Evolutionary conservation across 2,888 invertebrate species (phyloP), one percentile per base, ranked within the genome.

Genomic region (Steinernema hermaphroditum): DNA sequence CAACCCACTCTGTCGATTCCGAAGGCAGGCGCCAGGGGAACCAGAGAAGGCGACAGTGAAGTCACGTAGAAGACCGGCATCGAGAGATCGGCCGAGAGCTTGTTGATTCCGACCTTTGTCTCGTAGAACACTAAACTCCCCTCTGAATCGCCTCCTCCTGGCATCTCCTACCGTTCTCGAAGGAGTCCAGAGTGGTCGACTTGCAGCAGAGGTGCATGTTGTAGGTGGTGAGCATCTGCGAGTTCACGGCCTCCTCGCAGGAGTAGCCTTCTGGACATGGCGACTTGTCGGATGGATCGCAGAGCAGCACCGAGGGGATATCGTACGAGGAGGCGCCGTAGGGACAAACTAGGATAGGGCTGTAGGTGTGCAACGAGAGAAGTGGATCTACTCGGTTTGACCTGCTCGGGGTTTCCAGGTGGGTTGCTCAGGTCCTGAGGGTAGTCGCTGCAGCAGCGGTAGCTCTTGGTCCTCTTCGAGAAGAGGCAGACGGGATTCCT

Each of bases 61-160:
- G 82, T 82, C 6, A 82, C 82, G 50, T 82, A 82, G 69, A 81
- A 82, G 46, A 82, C 78, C 0, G 82, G 81, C 82, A 81, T 81
- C 9, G 81, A 81, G 16, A 81, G 46, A 29, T 82, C 80, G 4
- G 77, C 77, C 12, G 81, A 81, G 78, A 79, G 77, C 71, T 82
- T 82, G 75, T 82, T 82, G 70, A 82, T 82, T 19, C 79, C 81
- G 14, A 82, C 82, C 73, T 81, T 82, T 14, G 82, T 81, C 57
- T 82, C 82, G 70, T 82, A 82, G 69, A 82, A 82, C 9, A 82
- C 82, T 81, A 49, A 72, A 79, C n/a, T n/a, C n/a, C n/a, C n/a
- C n/a, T n/a, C n/a, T n/a, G n/a, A n/a, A n/a, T n/a, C n/a, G n/a
- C n/a, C n/a, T 71, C 19, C 32, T 19, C 1, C 16, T n/a, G 19